Conservation (phyloP, 2,888 invertebrate genomes). For the Plagiodera versicolora region DNA sequence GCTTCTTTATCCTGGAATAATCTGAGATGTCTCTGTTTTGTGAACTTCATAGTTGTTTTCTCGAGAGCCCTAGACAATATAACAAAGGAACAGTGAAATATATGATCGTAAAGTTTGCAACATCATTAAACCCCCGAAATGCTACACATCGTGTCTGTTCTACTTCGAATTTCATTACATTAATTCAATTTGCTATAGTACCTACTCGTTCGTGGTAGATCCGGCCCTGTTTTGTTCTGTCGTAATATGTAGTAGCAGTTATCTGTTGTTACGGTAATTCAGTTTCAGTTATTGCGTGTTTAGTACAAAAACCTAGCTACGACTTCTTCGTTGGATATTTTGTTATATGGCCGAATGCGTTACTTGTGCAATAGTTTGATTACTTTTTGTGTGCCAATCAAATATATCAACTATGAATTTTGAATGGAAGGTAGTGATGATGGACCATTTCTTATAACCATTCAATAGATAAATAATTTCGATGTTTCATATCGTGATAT, state of each 20-base stretch:
- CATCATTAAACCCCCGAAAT: background rate
- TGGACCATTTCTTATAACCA: too few relatives aligned
- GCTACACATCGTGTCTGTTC: too few relatives aligned
- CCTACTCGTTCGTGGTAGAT: background rate
- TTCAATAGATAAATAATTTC: too few relatives aligned
- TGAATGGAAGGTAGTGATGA: too few relatives aligned
- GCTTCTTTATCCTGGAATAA: too few relatives aligned
- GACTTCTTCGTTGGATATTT: background rate
- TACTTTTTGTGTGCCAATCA: too few relatives aligned
- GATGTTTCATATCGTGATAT: too few relatives aligned
- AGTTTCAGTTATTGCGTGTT: conserved; percentile 17
- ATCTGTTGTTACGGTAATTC: conserved; percentile 20
- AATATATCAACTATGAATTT: too few relatives aligned
- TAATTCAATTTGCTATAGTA: background rate
- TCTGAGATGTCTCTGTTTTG: too few relatives aligned
- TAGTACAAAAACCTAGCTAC: conserved; percentile 12
- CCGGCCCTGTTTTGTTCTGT: conserved; percentile 1
- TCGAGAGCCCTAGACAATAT: background rate
- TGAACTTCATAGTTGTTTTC: too few relatives aligned
- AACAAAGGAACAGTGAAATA: background rate
- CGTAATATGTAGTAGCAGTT: conserved; percentile 26
- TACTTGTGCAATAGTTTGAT: conserved; percentile 1
- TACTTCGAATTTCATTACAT: background rate
- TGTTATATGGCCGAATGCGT: background rate
- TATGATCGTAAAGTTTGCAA: background rate